Percentiles rank a stretch among this genome's conserved stretches.
These are phyloP conservation scores for Acipenser oxyrinchus DNA, from an alignment of 2,797 vertebrate genomes.

Conservation along the genomic window DNA sequence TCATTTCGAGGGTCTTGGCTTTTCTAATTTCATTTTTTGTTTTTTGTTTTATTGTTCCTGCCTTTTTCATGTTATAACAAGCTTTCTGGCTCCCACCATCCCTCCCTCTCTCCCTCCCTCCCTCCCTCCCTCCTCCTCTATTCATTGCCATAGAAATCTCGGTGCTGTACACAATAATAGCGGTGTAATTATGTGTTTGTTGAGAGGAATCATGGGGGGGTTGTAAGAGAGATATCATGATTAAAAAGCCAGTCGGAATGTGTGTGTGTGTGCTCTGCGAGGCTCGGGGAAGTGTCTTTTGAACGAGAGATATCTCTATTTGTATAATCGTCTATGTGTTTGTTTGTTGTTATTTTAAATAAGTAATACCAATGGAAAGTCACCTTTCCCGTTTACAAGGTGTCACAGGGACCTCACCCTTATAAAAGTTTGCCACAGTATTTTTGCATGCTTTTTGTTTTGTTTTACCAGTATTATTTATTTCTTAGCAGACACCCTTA, in stretches of 20 bases:
- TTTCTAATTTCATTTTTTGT: constrained; percentile 16
- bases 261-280: background rate
- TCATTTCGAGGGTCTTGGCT: constrained; percentile 37
- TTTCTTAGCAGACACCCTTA: no score
- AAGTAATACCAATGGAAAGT: background rate
- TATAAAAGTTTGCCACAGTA: no score
- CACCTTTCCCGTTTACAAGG: no score
- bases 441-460: no score
- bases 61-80: constrained; percentile 19
- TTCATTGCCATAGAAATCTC: background rate
- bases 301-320: background rate
- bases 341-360: background rate
- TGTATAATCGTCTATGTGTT: background rate
- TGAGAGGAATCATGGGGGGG: background rate
- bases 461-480: no score
- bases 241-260: background rate
- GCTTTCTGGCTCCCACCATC: constrained; percentile 23
- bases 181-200: constrained; percentile 2
- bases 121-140: background rate
- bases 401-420: no score
- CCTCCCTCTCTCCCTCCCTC: background rate
- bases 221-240: background rate
- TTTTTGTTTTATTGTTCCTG: constrained; percentile 19
- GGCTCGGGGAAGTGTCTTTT: background rate
- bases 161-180: constrained; percentile 1